Conservation (phyloP, 2,797 vertebrate genomes). For the Myotis vivesi region DNA sequence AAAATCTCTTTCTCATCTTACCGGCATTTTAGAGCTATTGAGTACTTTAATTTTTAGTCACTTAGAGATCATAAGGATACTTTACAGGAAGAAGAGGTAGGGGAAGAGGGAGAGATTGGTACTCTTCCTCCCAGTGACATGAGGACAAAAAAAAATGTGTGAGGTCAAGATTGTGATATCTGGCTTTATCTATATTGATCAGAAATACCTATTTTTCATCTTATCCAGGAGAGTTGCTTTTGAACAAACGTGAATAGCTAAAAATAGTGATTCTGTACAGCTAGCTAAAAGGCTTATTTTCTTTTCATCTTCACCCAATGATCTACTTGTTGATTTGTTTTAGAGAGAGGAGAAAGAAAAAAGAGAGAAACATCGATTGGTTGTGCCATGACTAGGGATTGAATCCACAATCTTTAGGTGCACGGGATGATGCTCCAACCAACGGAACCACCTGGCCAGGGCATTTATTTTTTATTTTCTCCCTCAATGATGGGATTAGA, state of each 20-base stretch:
- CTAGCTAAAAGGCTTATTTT: neutral
- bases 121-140: neutral
- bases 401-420: neutral
- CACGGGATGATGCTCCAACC: neutral
- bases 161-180: neutral
- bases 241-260: neutral
- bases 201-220: neutral
- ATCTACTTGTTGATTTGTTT: neutral
- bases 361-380: neutral
- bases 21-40: constrained; percentile 35
- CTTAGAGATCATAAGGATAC: constrained; percentile 22
- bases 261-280: neutral
- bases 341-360: neutral
- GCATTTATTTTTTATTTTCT: neutral
- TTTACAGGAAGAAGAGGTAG: neutral
- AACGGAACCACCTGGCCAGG: neutral
- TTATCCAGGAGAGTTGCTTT: neutral
- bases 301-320: neutral
- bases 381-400: neutral
- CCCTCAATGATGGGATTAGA: neutral
- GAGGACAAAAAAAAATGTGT: neutral
- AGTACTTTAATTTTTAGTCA: constrained; percentile 27
- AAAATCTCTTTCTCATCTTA: constrained; percentile 48
- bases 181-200: neutral
- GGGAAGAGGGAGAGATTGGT: neutral